Evolutionary conservation across 92 coral and sea anemone genomes (phyloP), one percentile per base, ranked within the genome.

Genomic region (Zoanthus sansibaricus): DNA sequence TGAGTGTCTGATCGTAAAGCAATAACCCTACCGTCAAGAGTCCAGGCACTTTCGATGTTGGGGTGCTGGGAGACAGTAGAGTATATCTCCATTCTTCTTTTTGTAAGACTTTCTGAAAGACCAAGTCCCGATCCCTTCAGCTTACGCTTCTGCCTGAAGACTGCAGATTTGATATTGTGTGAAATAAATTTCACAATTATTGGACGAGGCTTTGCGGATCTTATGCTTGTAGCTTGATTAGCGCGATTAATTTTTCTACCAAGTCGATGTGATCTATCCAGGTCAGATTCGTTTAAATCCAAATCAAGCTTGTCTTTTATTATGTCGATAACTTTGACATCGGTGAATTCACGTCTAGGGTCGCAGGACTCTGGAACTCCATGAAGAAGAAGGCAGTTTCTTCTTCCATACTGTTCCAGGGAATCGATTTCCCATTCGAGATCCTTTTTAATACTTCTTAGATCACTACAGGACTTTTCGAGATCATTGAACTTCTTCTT

Each of bases 1-100:
- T 77, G 64, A 66, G 71, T 66, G 67, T 77, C 83, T 18, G 61
- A 52, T 77, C 69, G 61, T 33, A 77, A 77, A 31, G 83, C 83
- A 77, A 14, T 77, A 77, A 77, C 67, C 83, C 83, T 77, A 77
- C 83, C 83, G 66, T 77, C 83, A 20, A 77, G 67, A 77, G 83
- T 77, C 83, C 69, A 77, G 61, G 83, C 67, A 64, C 44, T 52
- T 77, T 31, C 61, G 69, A 42, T 64, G 67, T 14, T 77, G 33
- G 83, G 47, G 49, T 77, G 83, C 61, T 77, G 33, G 32, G 61
- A 48, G 56, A 76, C 82, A 16, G 82, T 76, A 48, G 82, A 76
- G 64, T 76, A 76, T 44, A 76, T 52, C 12, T 76, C 82, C 82
- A 44, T 76, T 76, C 82, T 76, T 42, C 64, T 76, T 59, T 59